These are phyloP conservation scores for Hirtodrosophila histrioides DNA, from an alignment of 2,888 invertebrate species.

Conservation along the genomic window DNA sequence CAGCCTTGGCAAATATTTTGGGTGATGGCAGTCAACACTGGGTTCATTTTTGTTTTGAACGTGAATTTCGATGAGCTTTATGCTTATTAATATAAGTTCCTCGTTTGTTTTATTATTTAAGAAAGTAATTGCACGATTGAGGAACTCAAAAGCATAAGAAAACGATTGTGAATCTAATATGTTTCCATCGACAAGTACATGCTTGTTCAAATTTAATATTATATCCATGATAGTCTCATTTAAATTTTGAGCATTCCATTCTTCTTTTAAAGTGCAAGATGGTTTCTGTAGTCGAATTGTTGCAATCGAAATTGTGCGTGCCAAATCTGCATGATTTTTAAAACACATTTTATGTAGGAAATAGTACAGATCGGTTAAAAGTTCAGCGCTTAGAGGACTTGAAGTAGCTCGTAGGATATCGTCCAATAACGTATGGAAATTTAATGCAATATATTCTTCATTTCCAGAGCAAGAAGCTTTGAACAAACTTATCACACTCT, in stretches of 20 bases:
- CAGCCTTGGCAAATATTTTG: constrained; percentile 91
- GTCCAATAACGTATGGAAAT: constrained; percentile 80
- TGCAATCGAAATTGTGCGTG: constrained; percentile 88
- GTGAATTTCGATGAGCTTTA: constrained; percentile 90
- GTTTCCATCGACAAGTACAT: constrained; percentile 80
- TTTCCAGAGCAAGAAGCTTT: constrained; percentile 82
- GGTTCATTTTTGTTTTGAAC: constrained; percentile 86
- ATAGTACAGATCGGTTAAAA: constrained; percentile 87
- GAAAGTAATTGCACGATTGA: constrained; percentile 87
- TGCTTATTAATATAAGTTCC: constrained; percentile 86
- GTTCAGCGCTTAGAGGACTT: constrained; percentile 91
- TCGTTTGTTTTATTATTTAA: constrained; percentile 85
- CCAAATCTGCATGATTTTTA: constrained; percentile 84
- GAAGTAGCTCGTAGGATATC: constrained; percentile 85
- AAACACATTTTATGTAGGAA: constrained; percentile 87
- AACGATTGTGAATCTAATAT: constrained; percentile 88
- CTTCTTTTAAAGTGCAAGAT: constrained; percentile 90
- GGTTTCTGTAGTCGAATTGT: constrained; percentile 91
- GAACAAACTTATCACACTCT: constrained; percentile 78
- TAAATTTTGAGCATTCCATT: constrained; percentile 91
- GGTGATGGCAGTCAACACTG: constrained; percentile 86
- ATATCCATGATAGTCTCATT: constrained; percentile 87
- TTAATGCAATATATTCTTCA: constrained; percentile 76
- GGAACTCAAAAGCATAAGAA: constrained; percentile 92
- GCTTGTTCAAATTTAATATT: constrained; percentile 85